Percentiles rank a stretch among this genome's conserved stretches.
Evolutionary conservation across 2,888 invertebrate species (phyloP).

Genomic region (Colletes collaris): DNA sequence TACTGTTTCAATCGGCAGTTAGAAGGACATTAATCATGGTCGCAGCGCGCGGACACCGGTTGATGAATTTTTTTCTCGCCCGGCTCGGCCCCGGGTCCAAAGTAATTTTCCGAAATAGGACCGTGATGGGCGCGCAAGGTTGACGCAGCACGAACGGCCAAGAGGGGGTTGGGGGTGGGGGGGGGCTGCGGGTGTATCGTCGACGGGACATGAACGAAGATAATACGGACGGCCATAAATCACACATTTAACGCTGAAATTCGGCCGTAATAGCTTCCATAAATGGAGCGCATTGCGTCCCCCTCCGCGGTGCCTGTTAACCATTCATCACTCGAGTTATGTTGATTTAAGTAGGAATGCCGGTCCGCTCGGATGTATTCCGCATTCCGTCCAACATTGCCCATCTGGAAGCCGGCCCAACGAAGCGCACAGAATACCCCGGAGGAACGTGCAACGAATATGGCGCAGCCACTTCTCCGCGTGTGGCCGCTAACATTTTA

Average conservation of each 20-base stretch:
- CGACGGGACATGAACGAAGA: constrained; percentile 68
- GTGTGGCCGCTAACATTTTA: constrained; percentile 35
- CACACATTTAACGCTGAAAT: constrained; percentile 73
- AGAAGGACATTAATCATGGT: constrained; percentile 60
- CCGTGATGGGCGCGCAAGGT: constrained; percentile 2
- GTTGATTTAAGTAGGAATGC: constrained; percentile 77
- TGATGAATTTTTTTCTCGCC: constrained; percentile 54
- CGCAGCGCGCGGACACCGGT: constrained; percentile 33
- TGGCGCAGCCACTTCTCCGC: constrained; percentile 17
- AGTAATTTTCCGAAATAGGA: constrained; percentile 62
- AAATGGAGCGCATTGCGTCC: constrained; percentile 70
- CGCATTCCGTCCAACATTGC: constrained; percentile 69
- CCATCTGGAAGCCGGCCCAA: constrained; percentile 64
- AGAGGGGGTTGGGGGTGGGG: background rate
- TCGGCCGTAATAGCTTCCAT: constrained; percentile 71
- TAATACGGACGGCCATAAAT: constrained; percentile 69
- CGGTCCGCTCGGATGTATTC: constrained; percentile 65
- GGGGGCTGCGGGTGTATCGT: constrained; percentile 57
- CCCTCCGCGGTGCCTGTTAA: constrained; percentile 65
- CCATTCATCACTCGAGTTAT: constrained; percentile 75
- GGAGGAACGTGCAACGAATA: constrained; percentile 68
- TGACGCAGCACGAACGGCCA: background rate
- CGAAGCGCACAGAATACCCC: constrained; percentile 52
- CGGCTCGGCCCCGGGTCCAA: constrained; percentile 39
- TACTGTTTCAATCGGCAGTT: constrained; percentile 56